Conservation (phyloP, 1,140 invertebrate species). For the Thaumatotibia leucotreta region DNA sequence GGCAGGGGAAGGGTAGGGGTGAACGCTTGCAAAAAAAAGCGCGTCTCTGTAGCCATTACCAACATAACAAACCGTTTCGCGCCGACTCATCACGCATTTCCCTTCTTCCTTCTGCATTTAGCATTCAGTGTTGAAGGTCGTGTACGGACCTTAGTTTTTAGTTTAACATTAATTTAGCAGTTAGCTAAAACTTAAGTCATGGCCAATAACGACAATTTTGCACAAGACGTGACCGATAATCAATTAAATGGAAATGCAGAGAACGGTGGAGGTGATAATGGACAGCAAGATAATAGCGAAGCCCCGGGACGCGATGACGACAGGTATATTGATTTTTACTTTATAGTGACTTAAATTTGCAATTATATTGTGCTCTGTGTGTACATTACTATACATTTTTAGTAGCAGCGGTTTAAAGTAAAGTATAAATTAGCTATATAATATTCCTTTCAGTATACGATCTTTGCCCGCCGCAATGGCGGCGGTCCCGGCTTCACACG, state of each 20-base stretch:
- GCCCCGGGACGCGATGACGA: constrained; percentile 84
- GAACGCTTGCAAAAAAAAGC: constrained; percentile 50
- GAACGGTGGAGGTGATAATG: constrained; percentile 79
- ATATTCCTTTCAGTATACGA: constrained; percentile 39
- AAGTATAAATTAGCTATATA: constrained; percentile 13
- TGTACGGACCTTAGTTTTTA: constrained; percentile 67
- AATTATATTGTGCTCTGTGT: neutral
- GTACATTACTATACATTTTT: neutral
- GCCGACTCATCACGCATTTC: constrained; percentile 64
- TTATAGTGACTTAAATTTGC: constrained; percentile 11
- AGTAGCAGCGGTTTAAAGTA: constrained; percentile 14
- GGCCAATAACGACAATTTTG: constrained; percentile 81
- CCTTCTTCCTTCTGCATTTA: constrained; percentile 71
- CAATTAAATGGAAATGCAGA: constrained; percentile 78
- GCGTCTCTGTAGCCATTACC: constrained; percentile 48
- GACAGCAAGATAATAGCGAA: constrained; percentile 79
- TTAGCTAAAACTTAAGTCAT: constrained; percentile 55
- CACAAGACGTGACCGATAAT: constrained; percentile 81
- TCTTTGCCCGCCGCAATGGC: constrained; percentile 58
- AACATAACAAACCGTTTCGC: constrained; percentile 59
- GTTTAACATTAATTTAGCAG: constrained; percentile 67
- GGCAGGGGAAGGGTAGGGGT: constrained; percentile 44
- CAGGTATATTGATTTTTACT: constrained; percentile 76
- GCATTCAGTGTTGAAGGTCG: constrained; percentile 72
- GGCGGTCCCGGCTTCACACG: constrained; percentile 61